phyloP scores from a whole-genome alignment of 1,140 invertebrate genomes.

The Notospermus geniculatus region DNA sequence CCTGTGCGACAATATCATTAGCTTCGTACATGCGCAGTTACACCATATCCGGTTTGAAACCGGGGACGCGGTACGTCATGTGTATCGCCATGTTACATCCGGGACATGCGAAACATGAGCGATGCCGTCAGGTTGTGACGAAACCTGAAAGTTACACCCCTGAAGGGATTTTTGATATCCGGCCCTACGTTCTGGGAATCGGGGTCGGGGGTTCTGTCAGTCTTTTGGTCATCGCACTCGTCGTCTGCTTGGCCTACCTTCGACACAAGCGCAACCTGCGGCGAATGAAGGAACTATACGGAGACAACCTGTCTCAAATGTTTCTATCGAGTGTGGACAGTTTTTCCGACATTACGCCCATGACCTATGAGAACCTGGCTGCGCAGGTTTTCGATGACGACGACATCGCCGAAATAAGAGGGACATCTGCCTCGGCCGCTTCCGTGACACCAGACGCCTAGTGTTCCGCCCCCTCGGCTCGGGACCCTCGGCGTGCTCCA shows the following conservation, averaged over 20 bases:
- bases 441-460: too few species aligned
- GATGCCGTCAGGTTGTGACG: not conserved
- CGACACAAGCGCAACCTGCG: slow-evolving; percentile 9
- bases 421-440: too few species aligned
- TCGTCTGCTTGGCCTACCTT: not conserved
- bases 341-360: slow-evolving; percentile 18
- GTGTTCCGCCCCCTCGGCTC: too few species aligned
- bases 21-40: slow-evolving; percentile 24
- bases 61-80: slow-evolving; percentile 15
- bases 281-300: slow-evolving; percentile 13
- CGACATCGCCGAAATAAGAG: not conserved
- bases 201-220: not conserved
- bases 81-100: slow-evolving; percentile 15
- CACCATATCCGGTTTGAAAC: slow-evolving; percentile 19
- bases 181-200: not conserved
- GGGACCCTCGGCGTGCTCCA: too few species aligned
- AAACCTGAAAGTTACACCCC: not conserved
- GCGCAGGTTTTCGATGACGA: slow-evolving; percentile 12
- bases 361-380: slow-evolving; percentile 21
- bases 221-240: not conserved
- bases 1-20: too few species aligned
- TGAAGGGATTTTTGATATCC: not conserved
- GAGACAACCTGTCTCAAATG: slow-evolving; percentile 17
- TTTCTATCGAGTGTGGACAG: slow-evolving; percentile 20
- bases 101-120: not conserved